Base-by-base conservation (phyloP, 2,888 invertebrate genomes). In the Lamellibrachia satsuma region DNA sequence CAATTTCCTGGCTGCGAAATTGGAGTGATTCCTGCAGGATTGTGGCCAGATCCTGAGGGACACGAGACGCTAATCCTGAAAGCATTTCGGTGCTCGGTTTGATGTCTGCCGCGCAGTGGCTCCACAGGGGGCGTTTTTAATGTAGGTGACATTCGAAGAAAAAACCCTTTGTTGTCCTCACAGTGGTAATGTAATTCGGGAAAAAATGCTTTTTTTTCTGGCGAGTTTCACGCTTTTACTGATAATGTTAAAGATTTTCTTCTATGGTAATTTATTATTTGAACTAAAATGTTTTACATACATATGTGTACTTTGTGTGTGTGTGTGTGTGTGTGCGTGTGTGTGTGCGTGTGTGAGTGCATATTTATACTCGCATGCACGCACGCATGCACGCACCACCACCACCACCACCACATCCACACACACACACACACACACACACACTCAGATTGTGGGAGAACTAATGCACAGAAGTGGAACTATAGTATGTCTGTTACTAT, bases 1-100 rank as follows among this genome's bases (percentile, higher is more conserved):
- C 75, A 75, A 75, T 75, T 75, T 75, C 75, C 75, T 75, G 75
- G 75, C 75, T 75, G 75, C 75, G 75, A 75, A 75, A 75, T 75
- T 75, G 75, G 75, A 75, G 75, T 75, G 75, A 75, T 75, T 75
- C 75, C 75, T 75, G 75, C 6, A 75, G 75, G 75, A 75, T 22
- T 75, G 75, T 15, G 75, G 75, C 75, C 2, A n/a, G 15, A 22
- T 75, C 75, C 75, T 75, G 15, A 15, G 75, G 75, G 75, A 75
- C 22, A 22, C 22, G 0, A 75, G 75, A 75, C 75, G n/a, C 75
- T 75, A 75, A 75, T 75, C 75, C 75, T 75, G n/a, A 75, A 75
- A 75, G 75, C 15, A n/a, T 75, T 75, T 75, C 75, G 22, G 75
- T 75, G 75, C 75, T 75, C n/a, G 75, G 75, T 75, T 75, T 75